Base-by-base conservation (phyloP, 2,113 vertebrate genomes). In the Gymnocephalus cernua region DNA sequence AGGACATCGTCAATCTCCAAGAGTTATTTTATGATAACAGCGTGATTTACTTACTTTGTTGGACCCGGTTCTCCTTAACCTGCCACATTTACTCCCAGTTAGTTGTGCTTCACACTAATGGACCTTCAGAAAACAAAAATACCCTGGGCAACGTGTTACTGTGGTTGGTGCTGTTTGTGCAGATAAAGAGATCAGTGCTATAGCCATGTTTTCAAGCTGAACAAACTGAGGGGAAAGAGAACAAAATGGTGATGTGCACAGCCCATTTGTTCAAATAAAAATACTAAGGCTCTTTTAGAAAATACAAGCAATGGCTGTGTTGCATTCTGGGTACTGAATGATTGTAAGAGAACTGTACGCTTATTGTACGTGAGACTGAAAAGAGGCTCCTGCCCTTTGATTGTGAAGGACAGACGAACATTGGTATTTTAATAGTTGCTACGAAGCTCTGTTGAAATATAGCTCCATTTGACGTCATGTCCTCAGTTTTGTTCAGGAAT, bases 11-110 rank as follows among this genome's bases (percentile, higher is more conserved):
- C 78, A 78, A 78, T 89, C 90, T 80, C 70, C 4, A 6, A 14
- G 84, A 87, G 74, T 90, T 85, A 88, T 83, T 88, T 87, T 70
- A 62, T 87, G 53, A 85, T 82, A 87, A 80, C 75, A 27, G 50
- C 23, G 68, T 82, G 82, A 87, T 87, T 88, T 69, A 84, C 80
- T 87, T 79, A 78, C 67, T 71, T 23, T 58, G 72, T 79, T 79
- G 72, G 44, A 66, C 71, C 47, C 45, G 6, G 23, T 77, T 83
- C 74, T 62, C 67, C 77, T 71, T 74, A 75, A 83, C 70, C 74
- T 90, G 81, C 58, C 79, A 80, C 81, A 83, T 83, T 62, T 80
- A 66, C 68, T 87, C 84, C 72, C 61, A n/a, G 68, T 87, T 81
- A 80, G 73, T 74, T 82, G 68, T 77, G 64, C 56, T 76, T 82